A percentile compares a stretch with the other conserved stretches of the same genome.
Evolutionary conservation across 2,797 vertebrate species (phyloP).

Genomic region (Xenops minutus): DNA sequence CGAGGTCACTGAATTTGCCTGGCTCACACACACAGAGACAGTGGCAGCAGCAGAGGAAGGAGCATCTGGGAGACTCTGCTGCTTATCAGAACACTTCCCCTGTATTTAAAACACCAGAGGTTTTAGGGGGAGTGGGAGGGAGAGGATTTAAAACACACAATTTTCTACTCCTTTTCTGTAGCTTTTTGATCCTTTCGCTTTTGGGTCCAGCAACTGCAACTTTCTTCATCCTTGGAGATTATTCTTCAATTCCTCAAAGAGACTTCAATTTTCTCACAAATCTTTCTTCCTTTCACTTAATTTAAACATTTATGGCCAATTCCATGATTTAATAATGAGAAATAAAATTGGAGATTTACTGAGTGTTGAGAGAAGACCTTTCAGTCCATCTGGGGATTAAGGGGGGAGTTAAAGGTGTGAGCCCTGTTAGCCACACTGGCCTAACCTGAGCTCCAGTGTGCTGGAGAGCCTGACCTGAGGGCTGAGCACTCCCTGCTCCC

Average conservation of each 20-base stretch:
- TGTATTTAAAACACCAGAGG: background rate
- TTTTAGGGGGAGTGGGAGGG: background rate
- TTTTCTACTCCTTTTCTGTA: constrained; percentile 9
- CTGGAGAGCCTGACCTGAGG: background rate
- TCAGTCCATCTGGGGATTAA: constrained; percentile 62
- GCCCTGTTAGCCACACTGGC: background rate
- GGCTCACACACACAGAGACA: background rate
- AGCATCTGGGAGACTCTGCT: background rate
- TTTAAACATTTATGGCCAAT: constrained; percentile 75
- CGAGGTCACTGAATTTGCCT: rapidly evolving
- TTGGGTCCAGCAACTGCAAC: constrained; percentile 35
- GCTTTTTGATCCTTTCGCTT: constrained; percentile 43
- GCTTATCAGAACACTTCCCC: background rate
- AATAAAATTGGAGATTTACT: constrained; percentile 72
- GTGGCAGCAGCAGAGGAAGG: background rate
- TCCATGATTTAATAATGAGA: constrained; percentile 77
- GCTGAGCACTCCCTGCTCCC: background rate
- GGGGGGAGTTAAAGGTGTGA: constrained; percentile 17
- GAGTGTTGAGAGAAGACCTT: constrained; percentile 65
- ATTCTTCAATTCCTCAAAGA: constrained; percentile 63
- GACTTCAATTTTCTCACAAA: constrained; percentile 70
- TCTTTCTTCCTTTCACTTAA: constrained; percentile 71
- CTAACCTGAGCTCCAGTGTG: background rate
- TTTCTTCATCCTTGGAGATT: constrained; percentile 64
- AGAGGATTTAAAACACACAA: background rate